A percentile compares a stretch with the other conserved stretches of the same genome.
These are phyloP conservation scores for Psittacula cyanocephala DNA, from an alignment of 2,113 vertebrate genomes.

Conservation along the genomic window DNA sequence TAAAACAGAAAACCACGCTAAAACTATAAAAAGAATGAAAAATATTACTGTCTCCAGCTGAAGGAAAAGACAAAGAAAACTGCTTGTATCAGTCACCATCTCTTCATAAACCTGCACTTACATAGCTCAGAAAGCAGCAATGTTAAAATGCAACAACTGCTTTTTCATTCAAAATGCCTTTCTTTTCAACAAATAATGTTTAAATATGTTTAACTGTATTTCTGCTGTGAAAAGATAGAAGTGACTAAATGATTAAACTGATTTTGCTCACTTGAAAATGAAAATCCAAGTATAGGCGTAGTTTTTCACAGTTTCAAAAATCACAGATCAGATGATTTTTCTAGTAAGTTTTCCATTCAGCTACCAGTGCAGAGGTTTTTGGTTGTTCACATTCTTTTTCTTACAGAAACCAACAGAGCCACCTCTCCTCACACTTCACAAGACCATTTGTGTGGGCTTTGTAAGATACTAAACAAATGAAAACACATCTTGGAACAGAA, in stretches of 20 bases:
- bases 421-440: not conserved
- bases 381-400: not conserved
- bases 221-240: not conserved
- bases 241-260: not conserved
- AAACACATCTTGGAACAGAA: not conserved
- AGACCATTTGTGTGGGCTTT: not conserved
- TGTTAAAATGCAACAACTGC: not conserved
- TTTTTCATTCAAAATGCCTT: not conserved
- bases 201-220: not conserved
- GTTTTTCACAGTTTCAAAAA: not conserved
- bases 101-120: not conserved
- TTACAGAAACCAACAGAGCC: not conserved
- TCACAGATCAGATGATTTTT: not conserved
- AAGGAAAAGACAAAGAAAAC: not conserved
- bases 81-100: not conserved
- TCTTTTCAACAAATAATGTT: not conserved
- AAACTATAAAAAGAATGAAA: not conserved
- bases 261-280: not conserved
- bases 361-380: not conserved
- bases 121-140: not conserved
- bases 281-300: not conserved
- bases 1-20: not conserved
- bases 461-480: not conserved
- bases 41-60: not conserved
- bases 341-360: not conserved